Percentiles rank a stretch among this genome's conserved stretches.
Conservation (phyloP, 2,888 invertebrate genomes). For the Allolobophora icterica region DNA sequence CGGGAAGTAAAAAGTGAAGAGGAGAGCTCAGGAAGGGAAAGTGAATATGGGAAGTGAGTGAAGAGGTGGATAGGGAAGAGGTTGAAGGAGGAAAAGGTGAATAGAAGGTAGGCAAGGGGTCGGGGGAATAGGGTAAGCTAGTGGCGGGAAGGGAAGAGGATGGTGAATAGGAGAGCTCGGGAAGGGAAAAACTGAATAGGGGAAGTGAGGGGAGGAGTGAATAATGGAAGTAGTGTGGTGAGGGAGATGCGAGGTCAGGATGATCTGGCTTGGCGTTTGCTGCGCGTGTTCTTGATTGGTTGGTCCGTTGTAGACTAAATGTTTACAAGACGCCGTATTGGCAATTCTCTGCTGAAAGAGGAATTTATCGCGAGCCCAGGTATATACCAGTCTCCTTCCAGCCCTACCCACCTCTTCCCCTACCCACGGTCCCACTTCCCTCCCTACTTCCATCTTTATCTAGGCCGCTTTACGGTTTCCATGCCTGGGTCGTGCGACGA, state of each 20-base stretch:
- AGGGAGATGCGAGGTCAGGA: neutral
- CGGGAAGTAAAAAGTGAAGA: too few species aligned
- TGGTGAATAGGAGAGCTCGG: too few species aligned
- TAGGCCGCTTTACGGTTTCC: neutral
- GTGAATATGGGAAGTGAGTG: neutral
- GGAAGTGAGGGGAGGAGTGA: too few species aligned
- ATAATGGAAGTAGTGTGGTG: neutral
- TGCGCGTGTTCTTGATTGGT: neutral
- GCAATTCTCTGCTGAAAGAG: conserved; percentile 18
- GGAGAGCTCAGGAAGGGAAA: too few species aligned
- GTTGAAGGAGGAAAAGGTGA: neutral
- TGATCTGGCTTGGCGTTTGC: neutral
- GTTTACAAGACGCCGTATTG: neutral
- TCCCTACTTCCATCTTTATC: neutral
- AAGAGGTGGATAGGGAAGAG: neutral
- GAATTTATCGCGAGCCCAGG: neutral
- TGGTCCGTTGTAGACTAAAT: conserved; percentile 5
- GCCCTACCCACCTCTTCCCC: neutral
- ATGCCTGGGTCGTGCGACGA: neutral
- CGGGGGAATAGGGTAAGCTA: neutral
- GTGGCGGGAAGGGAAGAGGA: too few species aligned
- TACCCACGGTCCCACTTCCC: neutral
- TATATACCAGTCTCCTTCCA: neutral
- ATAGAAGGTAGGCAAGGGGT: too few species aligned
- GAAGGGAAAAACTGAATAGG: too few species aligned